Base-by-base conservation (phyloP, 2,113 vertebrate genomes). In the Oryzias javanicus region DNA sequence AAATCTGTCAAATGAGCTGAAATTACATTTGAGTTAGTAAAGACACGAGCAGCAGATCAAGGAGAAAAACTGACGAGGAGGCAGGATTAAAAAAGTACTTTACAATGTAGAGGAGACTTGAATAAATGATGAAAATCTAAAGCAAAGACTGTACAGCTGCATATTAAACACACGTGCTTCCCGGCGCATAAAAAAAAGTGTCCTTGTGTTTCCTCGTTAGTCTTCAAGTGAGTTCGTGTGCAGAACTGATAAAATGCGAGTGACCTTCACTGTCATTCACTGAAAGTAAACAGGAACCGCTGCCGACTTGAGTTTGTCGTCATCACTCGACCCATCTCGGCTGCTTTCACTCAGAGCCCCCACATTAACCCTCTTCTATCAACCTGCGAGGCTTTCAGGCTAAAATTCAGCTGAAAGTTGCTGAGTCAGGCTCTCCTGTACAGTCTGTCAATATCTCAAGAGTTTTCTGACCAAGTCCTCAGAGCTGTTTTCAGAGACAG, bases 21-120 rank as follows among this genome's bases (percentile, higher is more conserved):
- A 72, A 81, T 73, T 78, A 78, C 55, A 70, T 80, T 51, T 62
- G 57, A 85, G 73, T 80, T 68, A 84, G 20, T 25, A 8, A 10
- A 67, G 50, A 70, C n/a, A 59, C 41, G 18, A 67, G 60, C 50
- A 62, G 59, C 46, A 60, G 72, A 60, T 52, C 70, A 41, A 69
- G 42, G 46, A 72, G 58, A 67, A 74, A 64, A 59, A 16, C 64
- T 68, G 74, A 78, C 68, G 60, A 58, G 64, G 47, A 44, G 62
- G 49, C 42, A 51, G 46, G 55, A 60, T 68, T 75, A 29, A 49
- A 67, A 48, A 4, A 17, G 35, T 20, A 72, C 66, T 27, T 45
- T 51, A 2, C 18, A 27, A 25, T 29, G 14, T 5, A 48, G n/a
- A 35, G 10, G 10, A 35, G 35, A 35, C 35, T 35, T 35, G 35